Evolutionary conservation across 2,797 vertebrate genomes (phyloP).

Genomic region (Monodelphis domestica): DNA sequence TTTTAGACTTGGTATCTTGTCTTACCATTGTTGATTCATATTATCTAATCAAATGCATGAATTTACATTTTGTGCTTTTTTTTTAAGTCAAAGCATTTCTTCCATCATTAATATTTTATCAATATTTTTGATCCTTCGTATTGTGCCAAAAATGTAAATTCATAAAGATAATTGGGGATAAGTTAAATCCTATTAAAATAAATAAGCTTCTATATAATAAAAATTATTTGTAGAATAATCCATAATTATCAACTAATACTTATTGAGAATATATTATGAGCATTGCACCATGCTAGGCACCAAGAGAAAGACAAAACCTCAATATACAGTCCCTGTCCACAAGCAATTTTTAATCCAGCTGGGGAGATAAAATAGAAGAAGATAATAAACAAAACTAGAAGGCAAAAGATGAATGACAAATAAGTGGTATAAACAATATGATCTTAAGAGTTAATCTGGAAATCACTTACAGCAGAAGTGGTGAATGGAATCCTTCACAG

Average conservation of each 20-base stretch:
- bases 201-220: constrained; percentile 12
- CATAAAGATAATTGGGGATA: not conserved
- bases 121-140: not conserved
- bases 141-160: not conserved
- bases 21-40: not conserved
- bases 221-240: constrained; percentile 38
- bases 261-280: constrained; percentile 7
- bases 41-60: not conserved
- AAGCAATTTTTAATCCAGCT: not conserved
- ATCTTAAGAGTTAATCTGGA: not conserved
- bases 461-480: not conserved
- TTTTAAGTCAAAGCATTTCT: not conserved
- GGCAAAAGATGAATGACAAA: not conserved
- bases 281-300: not conserved
- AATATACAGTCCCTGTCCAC: not conserved
- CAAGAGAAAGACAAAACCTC: not conserved
- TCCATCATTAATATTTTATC: not conserved
- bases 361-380: not conserved
- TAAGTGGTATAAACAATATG: not conserved
- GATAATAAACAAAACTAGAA: not conserved
- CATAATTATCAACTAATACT: constrained; percentile 55
- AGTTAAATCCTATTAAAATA: not conserved
- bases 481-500: not conserved
- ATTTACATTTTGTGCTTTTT: not conserved
- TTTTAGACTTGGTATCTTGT: not conserved